These are phyloP conservation scores for Aspiorhynchus laticeps DNA, from an alignment of 2,113 vertebrate genomes.

Conservation along the genomic window DNA sequence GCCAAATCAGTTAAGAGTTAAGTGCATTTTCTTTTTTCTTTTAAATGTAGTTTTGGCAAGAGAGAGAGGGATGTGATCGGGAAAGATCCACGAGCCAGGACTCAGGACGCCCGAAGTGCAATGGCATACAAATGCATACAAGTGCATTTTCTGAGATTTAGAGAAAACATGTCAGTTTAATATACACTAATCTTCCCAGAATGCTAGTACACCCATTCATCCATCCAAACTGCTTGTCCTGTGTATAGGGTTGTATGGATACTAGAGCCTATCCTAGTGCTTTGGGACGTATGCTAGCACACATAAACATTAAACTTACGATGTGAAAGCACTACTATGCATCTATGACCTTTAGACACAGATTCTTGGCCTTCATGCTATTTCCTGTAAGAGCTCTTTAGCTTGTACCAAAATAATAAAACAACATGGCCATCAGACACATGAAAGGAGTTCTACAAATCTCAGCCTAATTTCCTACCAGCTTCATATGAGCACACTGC, in stretches of 20 bases:
- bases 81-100: too few relatives aligned
- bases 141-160: background rate
- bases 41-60: too few relatives aligned
- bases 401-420: constrained; percentile 34
- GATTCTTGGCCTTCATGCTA: constrained; percentile 25
- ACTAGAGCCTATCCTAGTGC: background rate
- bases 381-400: constrained; percentile 47
- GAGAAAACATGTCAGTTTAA: background rate
- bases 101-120: too few relatives aligned
- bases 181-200: background rate
- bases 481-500: constrained; percentile 18
- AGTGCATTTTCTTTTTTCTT: background rate
- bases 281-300: too few relatives aligned
- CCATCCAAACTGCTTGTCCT: background rate
- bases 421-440: constrained; percentile 25
- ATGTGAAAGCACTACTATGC: background rate
- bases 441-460: constrained; percentile 41
- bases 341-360: constrained; percentile 19
- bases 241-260: background rate
- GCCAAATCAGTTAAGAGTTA: background rate
- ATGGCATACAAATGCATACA: too few relatives aligned
- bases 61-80: too few relatives aligned
- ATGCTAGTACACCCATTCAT: background rate
- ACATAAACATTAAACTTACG: background rate
- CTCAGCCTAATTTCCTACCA: constrained; percentile 37